Conservation (phyloP, 30 jellyfish, hydroid and myxozoan species). For the Mastigias papua region DNA sequence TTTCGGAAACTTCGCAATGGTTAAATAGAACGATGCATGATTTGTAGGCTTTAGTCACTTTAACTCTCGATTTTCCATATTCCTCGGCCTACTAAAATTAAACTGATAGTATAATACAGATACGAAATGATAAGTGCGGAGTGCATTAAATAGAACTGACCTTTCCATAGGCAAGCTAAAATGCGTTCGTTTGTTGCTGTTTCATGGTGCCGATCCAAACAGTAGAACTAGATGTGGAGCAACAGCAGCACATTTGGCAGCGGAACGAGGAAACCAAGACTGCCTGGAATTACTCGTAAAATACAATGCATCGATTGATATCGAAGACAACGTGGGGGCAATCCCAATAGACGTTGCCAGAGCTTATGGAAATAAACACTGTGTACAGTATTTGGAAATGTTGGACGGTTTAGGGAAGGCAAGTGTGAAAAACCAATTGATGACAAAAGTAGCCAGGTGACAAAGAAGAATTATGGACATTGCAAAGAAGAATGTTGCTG, state of each 20-base stretch:
- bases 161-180: slow-evolving; percentile 24
- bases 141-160: background rate
- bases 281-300: slow-evolving; percentile 43
- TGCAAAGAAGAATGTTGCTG: too few species aligned
- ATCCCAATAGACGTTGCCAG: slow-evolving; percentile 53
- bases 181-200: slow-evolving; percentile 40
- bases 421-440: too few species aligned
- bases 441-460: background rate
- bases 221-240: slow-evolving; percentile 56
- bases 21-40: too few species aligned
- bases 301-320: slow-evolving; percentile 66
- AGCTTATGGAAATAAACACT: slow-evolving; percentile 20
- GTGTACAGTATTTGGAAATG: slow-evolving; percentile 22
- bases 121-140: background rate
- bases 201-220: slow-evolving; percentile 54
- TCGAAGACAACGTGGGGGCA: slow-evolving; percentile 54
- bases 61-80: too few species aligned
- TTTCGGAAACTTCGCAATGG: too few species aligned
- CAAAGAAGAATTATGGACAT: too few species aligned
- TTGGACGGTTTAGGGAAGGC: too few species aligned
- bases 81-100: background rate
- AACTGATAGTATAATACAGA: background rate
- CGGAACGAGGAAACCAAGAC: slow-evolving; percentile 51
- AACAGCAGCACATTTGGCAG: slow-evolving; percentile 77
- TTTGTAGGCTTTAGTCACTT: too few species aligned